These are phyloP conservation scores for Dichetophora obliterata DNA, from an alignment of 2,888 invertebrate species.

Conservation along the genomic window DNA sequence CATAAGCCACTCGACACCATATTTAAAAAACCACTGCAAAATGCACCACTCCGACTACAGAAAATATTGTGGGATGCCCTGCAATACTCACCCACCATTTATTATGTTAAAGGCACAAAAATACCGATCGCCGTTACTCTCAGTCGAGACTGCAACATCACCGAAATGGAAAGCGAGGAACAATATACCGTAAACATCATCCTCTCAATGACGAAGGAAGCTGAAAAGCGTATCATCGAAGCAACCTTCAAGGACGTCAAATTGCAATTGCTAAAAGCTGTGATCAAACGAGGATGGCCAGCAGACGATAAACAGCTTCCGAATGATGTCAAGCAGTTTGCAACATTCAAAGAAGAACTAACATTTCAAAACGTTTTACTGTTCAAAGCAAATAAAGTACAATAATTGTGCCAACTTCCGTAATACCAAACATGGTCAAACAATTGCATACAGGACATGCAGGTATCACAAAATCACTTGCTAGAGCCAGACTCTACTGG, in stretches of 20 bases:
- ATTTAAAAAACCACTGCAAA: constrained; percentile 22
- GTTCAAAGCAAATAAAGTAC: not conserved
- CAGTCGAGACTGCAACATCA: constrained; percentile 11
- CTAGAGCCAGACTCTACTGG: not conserved
- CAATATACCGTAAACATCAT: not conserved
- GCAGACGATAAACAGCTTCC: not conserved
- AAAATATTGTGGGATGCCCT: not conserved
- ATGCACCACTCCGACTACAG: constrained; percentile 2
- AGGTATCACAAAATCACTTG: not conserved
- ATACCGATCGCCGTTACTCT: constrained; percentile 27
- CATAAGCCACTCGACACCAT: constrained; percentile 24
- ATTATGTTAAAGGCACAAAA: constrained; percentile 13
- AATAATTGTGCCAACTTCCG: not conserved
- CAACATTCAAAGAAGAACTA: constrained; percentile 4
- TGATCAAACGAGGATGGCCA: not conserved
- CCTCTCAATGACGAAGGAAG: not conserved
- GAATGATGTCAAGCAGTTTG: not conserved
- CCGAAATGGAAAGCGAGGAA: not conserved
- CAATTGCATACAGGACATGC: not conserved
- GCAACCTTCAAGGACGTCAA: constrained; percentile 13
- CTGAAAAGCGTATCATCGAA: not conserved
- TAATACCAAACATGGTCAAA: not conserved
- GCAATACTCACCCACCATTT: constrained; percentile 8
- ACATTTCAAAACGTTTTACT: not conserved
- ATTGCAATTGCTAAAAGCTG: constrained; percentile 11